A percentile compares a stretch with the other conserved stretches of the same genome.
Evolutionary conservation across 2,113 vertebrate genomes (phyloP).

Genomic region (Telmatochromis sp.): DNA sequence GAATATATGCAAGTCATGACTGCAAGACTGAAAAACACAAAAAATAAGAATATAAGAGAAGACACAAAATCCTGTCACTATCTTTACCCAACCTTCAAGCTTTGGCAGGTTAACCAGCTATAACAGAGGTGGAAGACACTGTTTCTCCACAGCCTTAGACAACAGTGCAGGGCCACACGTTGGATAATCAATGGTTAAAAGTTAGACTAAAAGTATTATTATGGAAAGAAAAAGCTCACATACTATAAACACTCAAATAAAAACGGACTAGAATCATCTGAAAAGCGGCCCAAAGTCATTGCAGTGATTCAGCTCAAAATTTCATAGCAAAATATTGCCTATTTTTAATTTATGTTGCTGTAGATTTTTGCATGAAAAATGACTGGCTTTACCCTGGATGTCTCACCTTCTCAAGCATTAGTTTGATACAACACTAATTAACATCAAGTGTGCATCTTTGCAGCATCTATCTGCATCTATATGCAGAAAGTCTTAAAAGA

Average conservation of each 20-base stretch:
- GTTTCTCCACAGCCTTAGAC: not conserved
- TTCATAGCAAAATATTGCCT: not conserved
- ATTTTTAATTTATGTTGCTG: not conserved
- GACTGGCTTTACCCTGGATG: not conserved
- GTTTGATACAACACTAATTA: not conserved
- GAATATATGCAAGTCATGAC: constrained; percentile 95
- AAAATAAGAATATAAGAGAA: not conserved
- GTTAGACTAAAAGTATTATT: not conserved
- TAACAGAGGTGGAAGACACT: not conserved
- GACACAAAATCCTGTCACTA: not conserved
- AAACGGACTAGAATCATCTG: not conserved
- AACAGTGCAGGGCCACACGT: not conserved
- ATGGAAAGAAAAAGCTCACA: not conserved
- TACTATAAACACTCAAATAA: not conserved
- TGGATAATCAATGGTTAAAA: not conserved
- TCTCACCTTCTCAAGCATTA: not conserved
- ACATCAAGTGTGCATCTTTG: not conserved
- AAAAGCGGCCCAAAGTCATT: not conserved
- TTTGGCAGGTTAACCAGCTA: not conserved
- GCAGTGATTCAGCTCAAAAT: not conserved
- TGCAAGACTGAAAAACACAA: constrained; percentile 38
- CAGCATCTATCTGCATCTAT: no score
- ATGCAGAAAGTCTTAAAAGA: not conserved
- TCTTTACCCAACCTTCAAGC: not conserved
- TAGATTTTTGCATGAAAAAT: not conserved